phyloP scores from a whole-genome alignment of 2,113 vertebrate species.

The Fukomys damarensis region DNA sequence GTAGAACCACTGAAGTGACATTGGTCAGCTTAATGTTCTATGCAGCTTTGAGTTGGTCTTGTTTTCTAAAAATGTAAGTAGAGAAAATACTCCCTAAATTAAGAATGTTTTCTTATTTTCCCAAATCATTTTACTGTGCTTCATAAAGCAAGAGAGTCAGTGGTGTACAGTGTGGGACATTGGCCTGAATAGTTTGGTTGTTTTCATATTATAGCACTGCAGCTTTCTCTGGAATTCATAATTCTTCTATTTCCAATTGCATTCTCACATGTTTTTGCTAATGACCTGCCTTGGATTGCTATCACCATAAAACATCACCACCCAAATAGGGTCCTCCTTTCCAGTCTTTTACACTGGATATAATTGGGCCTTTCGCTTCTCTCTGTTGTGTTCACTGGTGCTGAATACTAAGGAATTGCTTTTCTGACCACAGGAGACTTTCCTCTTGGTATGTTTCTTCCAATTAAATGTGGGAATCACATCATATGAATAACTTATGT shows the following conservation, averaged over 20 bases:
- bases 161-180: background rate
- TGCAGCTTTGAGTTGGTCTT: background rate
- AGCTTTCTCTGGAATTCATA: background rate
- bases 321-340: too few relatives aligned
- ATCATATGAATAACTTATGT: background rate
- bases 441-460: background rate
- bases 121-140: background rate
- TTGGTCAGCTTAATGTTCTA: background rate
- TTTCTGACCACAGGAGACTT: background rate
- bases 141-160: background rate
- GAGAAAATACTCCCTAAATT: background rate
- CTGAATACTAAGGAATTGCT: background rate
- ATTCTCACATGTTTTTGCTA: background rate
- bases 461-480: background rate
- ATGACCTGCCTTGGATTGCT: background rate
- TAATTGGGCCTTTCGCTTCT: background rate
- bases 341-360: background rate
- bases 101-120: background rate
- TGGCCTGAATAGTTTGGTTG: background rate
- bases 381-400: background rate
- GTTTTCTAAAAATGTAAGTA: background rate
- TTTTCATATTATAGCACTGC: background rate
- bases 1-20: background rate
- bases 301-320: background rate
- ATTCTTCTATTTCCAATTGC: background rate